Base-by-base conservation (phyloP, 2,888 invertebrate species). In the Trissolcus brochymenae region DNA sequence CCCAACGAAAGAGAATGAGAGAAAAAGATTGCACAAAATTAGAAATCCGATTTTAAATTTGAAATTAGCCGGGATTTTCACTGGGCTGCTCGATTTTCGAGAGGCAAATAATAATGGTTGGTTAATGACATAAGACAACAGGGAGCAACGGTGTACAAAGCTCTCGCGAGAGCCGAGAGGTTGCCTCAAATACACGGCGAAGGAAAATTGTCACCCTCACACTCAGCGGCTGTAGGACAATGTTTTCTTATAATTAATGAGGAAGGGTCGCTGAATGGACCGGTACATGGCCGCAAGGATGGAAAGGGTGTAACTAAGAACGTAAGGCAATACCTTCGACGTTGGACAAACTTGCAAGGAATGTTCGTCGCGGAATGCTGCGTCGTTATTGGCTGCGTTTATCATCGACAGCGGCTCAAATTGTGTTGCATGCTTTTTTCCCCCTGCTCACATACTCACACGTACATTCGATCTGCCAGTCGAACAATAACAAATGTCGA, bases 201-300 rank as follows among this genome's bases (percentile, higher is more conserved):
- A 68, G 72, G 64, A 73, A 77, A 77, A 77, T 77, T 77, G 46
- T 60, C 72, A 73, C 75, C 75, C 75, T 78, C 68, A 71, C 71
- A 74, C 65, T 78, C 76, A 53, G 62, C 73, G 80, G 73, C 79
- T 80, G 77, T 78, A 56, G 82, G 83, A 84, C 84, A 85, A 85
- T 87, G 86, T 87, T 86, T 87, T 87, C 85, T 86, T 87, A 85
- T 87, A 87, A 87, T 87, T 87, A 87, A 87, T 87, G 86, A 86
- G 82, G 79, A 82, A 78, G 76, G 81, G 82, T 82, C 81, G 80
- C 77, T 83, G 84, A 87, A 87, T 86, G 84, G 84, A 85, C 85
- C 82, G 66, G 81, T 84, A 82, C 83, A 84, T 79, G 83, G 84
- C 84, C 84, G 79, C 78, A 82, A 84, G 85, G 81, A 82, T 80